Percentiles rank a stretch among this genome's conserved stretches.
These are phyloP conservation scores for Pyxicephalus adspersus DNA, from an alignment of 2,113 vertebrate species.

Conservation along the genomic window DNA sequence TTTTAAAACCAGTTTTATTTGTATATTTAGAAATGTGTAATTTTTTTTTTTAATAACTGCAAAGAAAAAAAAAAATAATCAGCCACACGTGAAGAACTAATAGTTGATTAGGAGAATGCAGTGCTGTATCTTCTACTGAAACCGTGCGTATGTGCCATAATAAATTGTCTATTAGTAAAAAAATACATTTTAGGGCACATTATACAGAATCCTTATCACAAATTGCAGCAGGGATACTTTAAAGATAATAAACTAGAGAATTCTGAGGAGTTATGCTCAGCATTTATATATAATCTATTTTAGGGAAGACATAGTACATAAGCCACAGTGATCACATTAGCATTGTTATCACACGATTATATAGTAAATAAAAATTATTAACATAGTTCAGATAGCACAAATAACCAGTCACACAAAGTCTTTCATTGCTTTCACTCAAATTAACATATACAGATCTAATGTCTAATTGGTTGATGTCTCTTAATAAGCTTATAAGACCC, in stretches of 20 bases:
- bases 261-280: slow-evolving; percentile 86
- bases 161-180: slow-evolving; percentile 99
- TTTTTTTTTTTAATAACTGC: slow-evolving; percentile 77
- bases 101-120: slow-evolving; percentile 90
- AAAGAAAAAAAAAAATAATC: slow-evolving; percentile 81
- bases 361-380: too few species aligned
- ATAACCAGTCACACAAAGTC: too few species aligned
- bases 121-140: slow-evolving; percentile 94
- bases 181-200: slow-evolving; percentile 99
- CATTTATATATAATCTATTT: slow-evolving; percentile 78
- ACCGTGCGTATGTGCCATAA: slow-evolving; percentile 96
- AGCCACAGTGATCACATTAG: too few species aligned
- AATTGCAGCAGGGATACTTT: slow-evolving; percentile 93
- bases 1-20: slow-evolving; percentile 99
- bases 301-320: too few species aligned
- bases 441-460: too few species aligned
- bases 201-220: slow-evolving; percentile 98
- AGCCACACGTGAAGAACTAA: slow-evolving; percentile 87
- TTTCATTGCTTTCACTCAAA: too few species aligned
- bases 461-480: too few species aligned
- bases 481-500: too few species aligned
- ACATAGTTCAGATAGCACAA: too few species aligned
- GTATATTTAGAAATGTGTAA: slow-evolving; percentile 97
- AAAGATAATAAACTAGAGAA: slow-evolving; percentile 89
- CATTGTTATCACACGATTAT: too few species aligned